Conservation (phyloP, 2,113 vertebrate genomes). For the Cyanocitta stelleri region DNA sequence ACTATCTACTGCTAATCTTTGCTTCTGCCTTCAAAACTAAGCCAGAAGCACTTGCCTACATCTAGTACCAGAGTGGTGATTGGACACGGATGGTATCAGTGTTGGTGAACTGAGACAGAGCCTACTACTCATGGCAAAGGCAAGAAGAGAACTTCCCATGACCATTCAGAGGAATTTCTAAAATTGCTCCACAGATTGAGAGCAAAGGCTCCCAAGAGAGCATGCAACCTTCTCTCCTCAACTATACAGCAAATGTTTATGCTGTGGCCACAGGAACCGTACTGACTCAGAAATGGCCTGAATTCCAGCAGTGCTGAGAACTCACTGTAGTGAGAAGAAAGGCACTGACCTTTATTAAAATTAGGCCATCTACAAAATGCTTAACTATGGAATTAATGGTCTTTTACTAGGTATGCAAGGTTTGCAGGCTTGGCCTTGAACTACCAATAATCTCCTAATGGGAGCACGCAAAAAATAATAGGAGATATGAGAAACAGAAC, state of each 20-base stretch:
- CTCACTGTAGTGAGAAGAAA: not conserved
- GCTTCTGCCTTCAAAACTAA: not conserved
- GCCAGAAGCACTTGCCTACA: not conserved
- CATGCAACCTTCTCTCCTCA: not conserved
- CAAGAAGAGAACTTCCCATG: not conserved
- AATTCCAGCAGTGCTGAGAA: not conserved
- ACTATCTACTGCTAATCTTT: not conserved
- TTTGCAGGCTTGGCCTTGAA: not conserved
- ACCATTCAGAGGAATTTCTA: not conserved
- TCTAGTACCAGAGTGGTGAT: not conserved
- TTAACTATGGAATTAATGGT: slow-evolving; percentile 16
- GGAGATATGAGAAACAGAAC: not conserved
- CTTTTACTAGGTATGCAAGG: not conserved
- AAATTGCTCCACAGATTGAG: not conserved
- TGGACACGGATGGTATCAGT: not conserved
- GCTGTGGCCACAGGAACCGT: not conserved
- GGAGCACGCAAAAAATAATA: not conserved
- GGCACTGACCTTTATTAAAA: slow-evolving; percentile 16
- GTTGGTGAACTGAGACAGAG: not conserved
- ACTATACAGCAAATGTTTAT: not conserved
- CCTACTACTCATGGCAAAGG: not conserved
- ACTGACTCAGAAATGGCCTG: not conserved
- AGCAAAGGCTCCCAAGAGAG: not conserved
- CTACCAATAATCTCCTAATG: slow-evolving; percentile 14
- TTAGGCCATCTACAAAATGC: slow-evolving; percentile 1